Base-by-base conservation (phyloP, 2,797 vertebrate species). In the Heterohyrax brucei region DNA sequence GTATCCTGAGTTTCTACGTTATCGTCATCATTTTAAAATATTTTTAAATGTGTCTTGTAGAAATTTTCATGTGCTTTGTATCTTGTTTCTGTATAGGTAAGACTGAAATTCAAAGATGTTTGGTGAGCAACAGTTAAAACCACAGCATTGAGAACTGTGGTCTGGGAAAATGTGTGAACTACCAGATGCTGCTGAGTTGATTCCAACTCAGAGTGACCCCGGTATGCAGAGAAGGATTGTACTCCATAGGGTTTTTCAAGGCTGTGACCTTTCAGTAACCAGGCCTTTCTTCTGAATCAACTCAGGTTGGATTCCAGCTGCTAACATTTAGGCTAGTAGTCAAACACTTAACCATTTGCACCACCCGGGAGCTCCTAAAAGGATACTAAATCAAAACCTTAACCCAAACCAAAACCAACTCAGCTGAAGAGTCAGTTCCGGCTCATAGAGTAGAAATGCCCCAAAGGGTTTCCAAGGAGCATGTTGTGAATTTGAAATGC, bases 1-100 rank as follows among this genome's bases (percentile, higher is more conserved):
- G 0, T 39, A 28, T 84, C 19, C 18, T 48, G 33, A 21, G 21
- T 76, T 86, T 89, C 59, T 88, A 68, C 79, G 28, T 61, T 73
- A 21, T n/a, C 46, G 86, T 75, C 16, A 33, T 90, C 82, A 87
- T 92, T 81, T 95, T 87, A 70, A 78, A 33, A 21, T 39, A 33
- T 39, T 72, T 73, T 33, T 39, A 73, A 73, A 70, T 89, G 80
- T 13, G 44, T 87, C 44, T 50, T 93, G 8, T 84, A 61, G 61
- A 91, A 82, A 56, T 83, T 80, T 92, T 92, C 28, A 39, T 88
- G 10, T 96, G 16, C 44, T 94, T 78, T 96, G 7, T 94, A 44
- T 90, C 24, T 44, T 94, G 2, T 53, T 92, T n/a, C 62, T n/a
- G 28, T 26, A 26, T 26, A 28, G 73, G 10, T 75, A 26, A 81